phyloP scores from a whole-genome alignment of 37 sponge, comb jelly and placozoan species.

The Tethya wilhelma region DNA sequence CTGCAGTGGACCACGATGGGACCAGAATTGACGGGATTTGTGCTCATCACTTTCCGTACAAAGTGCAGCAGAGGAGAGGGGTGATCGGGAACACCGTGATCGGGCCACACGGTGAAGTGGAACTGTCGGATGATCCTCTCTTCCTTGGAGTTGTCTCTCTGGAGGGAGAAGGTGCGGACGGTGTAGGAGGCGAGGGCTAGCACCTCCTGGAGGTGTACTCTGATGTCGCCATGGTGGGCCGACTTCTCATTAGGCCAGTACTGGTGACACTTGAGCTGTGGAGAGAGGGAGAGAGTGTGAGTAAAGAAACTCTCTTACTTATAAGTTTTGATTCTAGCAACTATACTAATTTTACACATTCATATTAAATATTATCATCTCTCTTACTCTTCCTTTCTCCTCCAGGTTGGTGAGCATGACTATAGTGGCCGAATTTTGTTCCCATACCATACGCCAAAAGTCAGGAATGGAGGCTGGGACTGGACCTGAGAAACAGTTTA shows the following conservation, averaged over 20 bases:
- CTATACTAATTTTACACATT: too few species aligned
- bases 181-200: constrained; percentile 78
- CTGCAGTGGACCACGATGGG: constrained; percentile 76
- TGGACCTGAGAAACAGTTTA: constrained; percentile 56
- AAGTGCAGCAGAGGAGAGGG: constrained; percentile 83
- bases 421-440: constrained; percentile 72
- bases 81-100: constrained; percentile 95
- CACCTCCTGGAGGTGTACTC: constrained; percentile 64
- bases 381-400: constrained; percentile 83
- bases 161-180: constrained; percentile 83
- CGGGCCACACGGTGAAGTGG: constrained; percentile 95
- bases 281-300: background rate
- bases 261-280: constrained; percentile 86
- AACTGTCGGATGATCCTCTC: constrained; percentile 83
- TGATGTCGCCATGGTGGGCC: constrained; percentile 44
- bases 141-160: constrained; percentile 38
- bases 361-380: background rate
- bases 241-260: constrained; percentile 82
- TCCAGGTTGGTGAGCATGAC: constrained; percentile 93
- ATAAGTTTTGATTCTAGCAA: too few species aligned
- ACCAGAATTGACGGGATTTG: constrained; percentile 40
- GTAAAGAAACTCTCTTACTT: background rate
- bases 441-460: constrained; percentile 98
- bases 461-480: constrained; percentile 72
- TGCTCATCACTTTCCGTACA: constrained; percentile 60